These are phyloP conservation scores for Melanotaenia nigrans DNA, from an alignment of 2,797 vertebrate genomes.

Conservation along the genomic window DNA sequence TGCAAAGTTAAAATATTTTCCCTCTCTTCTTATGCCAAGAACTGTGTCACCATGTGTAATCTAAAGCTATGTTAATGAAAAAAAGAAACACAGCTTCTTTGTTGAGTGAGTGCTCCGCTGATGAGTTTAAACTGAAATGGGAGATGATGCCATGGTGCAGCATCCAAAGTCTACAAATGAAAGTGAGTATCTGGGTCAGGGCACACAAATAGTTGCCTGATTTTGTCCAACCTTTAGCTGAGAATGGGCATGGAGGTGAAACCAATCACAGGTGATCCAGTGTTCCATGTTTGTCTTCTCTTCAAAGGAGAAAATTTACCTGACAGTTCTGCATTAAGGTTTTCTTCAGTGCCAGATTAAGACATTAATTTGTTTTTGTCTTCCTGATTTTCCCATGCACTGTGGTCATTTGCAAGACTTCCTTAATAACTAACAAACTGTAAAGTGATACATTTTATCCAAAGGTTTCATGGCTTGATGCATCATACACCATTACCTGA, in stretches of 20 bases:
- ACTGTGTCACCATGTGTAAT: constrained; percentile 25
- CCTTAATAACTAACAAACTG: no score
- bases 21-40: constrained; percentile 11
- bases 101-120: constrained; percentile 25
- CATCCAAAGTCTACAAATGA: constrained; percentile 51
- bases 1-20: constrained; percentile 14
- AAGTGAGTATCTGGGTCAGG: constrained; percentile 73
- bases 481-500: background rate
- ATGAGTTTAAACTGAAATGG: constrained; percentile 57
- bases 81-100: constrained; percentile 43
- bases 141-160: constrained; percentile 49
- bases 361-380: background rate
- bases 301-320: background rate
- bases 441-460: no score
- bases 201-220: constrained; percentile 74
- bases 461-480: background rate
- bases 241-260: constrained; percentile 54
- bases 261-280: constrained; percentile 60
- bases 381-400: no score
- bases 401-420: no score
- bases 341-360: background rate
- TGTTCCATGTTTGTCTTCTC: background rate
- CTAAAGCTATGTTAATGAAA: constrained; percentile 17
- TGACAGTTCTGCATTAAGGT: background rate
- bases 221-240: constrained; percentile 68